phyloP scores from a whole-genome alignment of 2,113 vertebrate genomes.

The Aspiorhynchus laticeps region DNA sequence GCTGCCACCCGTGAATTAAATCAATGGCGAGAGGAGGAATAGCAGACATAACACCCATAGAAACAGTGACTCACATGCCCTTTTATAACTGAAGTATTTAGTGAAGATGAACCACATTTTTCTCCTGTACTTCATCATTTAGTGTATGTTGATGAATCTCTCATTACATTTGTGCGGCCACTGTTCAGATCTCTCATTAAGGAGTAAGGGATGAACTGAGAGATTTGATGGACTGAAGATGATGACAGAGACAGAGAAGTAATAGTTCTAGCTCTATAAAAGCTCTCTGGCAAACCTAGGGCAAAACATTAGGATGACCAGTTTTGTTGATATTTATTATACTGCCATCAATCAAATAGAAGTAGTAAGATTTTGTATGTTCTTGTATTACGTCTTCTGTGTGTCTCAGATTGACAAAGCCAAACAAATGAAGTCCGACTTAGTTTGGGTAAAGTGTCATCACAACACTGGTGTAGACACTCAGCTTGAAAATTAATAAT shows the following conservation, averaged over 20 bases:
- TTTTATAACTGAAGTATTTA: constrained; percentile 50
- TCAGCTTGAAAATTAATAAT: background rate
- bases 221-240: background rate
- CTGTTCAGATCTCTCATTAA: constrained; percentile 25
- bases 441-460: background rate
- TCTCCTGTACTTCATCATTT: constrained; percentile 53
- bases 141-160: constrained; percentile 41
- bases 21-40: constrained; percentile 49
- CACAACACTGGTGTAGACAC: background rate
- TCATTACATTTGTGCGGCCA: constrained; percentile 37
- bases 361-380: background rate
- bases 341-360: background rate
- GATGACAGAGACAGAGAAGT: background rate
- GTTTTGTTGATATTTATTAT: background rate
- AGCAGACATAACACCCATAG: constrained; percentile 53
- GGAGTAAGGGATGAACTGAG: background rate
- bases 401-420: background rate
- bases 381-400: background rate
- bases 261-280: background rate
- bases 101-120: constrained; percentile 50
- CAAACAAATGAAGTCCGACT: background rate
- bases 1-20: constrained; percentile 40
- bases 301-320: background rate
- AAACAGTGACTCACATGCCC: constrained; percentile 51
- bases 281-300: background rate